Evolutionary conservation across 2,888 invertebrate species (phyloP), one percentile per base, ranked within the genome.

Genomic region (Caenorhabditis sinica): DNA sequence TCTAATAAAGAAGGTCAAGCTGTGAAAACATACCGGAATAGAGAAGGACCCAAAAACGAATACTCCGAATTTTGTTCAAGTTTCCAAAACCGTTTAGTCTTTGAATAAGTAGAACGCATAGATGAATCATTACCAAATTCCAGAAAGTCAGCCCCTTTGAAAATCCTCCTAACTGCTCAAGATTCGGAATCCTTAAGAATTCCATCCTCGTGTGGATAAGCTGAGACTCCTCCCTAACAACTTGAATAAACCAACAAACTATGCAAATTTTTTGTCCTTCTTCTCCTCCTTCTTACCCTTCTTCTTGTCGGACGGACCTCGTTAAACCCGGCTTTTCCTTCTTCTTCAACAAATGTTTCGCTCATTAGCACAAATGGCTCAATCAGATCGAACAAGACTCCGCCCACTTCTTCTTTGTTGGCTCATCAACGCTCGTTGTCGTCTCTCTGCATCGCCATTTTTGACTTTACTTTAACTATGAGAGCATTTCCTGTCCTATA

Each of bases 321-420:
- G 79, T 79, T 79, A 72, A 79, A 79, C 69, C 60, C 49, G 28
- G 28, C 43, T 25, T 58, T 58, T 56, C 60, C 51, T 65, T 76
- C 45, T 30, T 13, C 45, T n/a, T 65, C 79, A 79, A 56, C 69
- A 69, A 69, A 69, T 79, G 79, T 79, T 79, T 79, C 79, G 79
- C 79, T 79, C 79, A 79, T 79, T 79, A 79, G 79, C 79, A 65
- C 79, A 79, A 79, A 71, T 71, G 72, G 79, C 71, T 79, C 79
- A 71, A 71, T 65, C 77, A 51, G 76, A 58, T 60, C 66, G 60
- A 36, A 49, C 43, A 28, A 65, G 33, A 49, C 58, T 51, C 77
- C 72, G 60, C 74, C 69, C 83, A 58, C 58, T 45, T 65, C 45
- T 61, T 66, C 30, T 58, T 58, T 53, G 51, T 69, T 53, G 30